These are phyloP conservation scores for Oscheius sp. DNA, from an alignment of 2,888 invertebrate genomes.

Conservation along the genomic window DNA sequence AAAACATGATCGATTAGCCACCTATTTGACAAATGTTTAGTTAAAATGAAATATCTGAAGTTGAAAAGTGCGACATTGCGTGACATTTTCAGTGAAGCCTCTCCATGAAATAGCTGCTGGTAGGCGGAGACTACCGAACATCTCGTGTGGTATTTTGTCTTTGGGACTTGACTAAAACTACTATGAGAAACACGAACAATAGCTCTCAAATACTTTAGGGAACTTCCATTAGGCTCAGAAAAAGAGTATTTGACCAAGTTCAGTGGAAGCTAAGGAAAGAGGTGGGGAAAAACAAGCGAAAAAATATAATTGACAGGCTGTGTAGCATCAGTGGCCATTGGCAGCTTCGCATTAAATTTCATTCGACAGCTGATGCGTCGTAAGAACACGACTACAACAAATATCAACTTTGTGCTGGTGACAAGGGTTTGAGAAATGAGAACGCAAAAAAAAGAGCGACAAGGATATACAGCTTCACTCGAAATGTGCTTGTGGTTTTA, in stretches of 20 bases:
- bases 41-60: conserved; percentile 11
- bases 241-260: neutral
- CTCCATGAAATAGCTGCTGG: conserved; percentile 6
- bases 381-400: neutral
- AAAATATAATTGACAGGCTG: conserved; percentile 16
- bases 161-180: neutral
- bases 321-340: conserved; percentile 7
- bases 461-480: too few relatives aligned
- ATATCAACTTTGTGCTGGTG: neutral
- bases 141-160: neutral
- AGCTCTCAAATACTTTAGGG: neutral
- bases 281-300: neutral
- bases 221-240: neutral
- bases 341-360: conserved; percentile 16
- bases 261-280: neutral
- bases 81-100: conserved; percentile 12
- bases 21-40: conserved; percentile 4
- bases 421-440: neutral
- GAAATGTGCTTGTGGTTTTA: too few relatives aligned
- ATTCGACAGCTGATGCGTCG: conserved; percentile 15
- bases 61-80: conserved; percentile 17
- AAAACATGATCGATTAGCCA: too few relatives aligned
- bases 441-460: neutral
- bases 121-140: conserved; percentile 10
- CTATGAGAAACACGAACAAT: neutral